These are phyloP conservation scores for Agriopis leucophaearia DNA, from an alignment of 2,888 invertebrate genomes.

Conservation along the genomic window DNA sequence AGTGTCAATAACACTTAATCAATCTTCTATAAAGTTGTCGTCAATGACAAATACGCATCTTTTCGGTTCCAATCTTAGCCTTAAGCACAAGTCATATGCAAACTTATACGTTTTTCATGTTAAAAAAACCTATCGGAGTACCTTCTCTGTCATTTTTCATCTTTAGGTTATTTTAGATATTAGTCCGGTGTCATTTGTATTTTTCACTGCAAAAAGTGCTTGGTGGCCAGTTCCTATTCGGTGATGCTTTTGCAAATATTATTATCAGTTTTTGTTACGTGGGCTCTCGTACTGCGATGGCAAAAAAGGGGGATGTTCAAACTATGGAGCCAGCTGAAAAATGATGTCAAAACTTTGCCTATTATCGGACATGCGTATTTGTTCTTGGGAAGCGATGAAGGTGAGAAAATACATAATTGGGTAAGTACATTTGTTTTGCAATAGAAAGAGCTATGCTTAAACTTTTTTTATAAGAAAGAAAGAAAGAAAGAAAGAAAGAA, in stretches of 20 bases:
- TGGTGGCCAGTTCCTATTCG: not conserved
- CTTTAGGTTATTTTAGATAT: not conserved
- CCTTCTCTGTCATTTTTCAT: too few relatives aligned
- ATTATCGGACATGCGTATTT: constrained; percentile 51
- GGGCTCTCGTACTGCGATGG: constrained; percentile 41
- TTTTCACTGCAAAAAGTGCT: not conserved
- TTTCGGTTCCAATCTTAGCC: not conserved
- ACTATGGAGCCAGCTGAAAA: constrained; percentile 42
- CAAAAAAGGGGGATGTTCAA: constrained; percentile 40
- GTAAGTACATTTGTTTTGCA: not conserved
- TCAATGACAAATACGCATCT: constrained; percentile 9
- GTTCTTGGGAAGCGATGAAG: constrained; percentile 52
- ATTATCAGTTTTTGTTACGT: constrained; percentile 33
- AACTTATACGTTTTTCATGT: not conserved
- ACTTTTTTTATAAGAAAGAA: too few relatives aligned
- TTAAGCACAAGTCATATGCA: not conserved
- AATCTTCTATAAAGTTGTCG: constrained; percentile 13
- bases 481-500: too few relatives aligned
- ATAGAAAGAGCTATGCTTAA: not conserved
- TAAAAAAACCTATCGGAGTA: not conserved
- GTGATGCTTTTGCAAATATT: constrained; percentile 31
- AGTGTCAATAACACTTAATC: constrained; percentile 5
- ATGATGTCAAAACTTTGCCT: constrained; percentile 41
- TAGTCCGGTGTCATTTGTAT: not conserved
- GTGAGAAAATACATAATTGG: constrained; percentile 34